Evolutionary conservation across 1,140 invertebrate genomes (phyloP), one percentile per base, ranked within the genome.

Genomic region (Berghia stephanieae): DNA sequence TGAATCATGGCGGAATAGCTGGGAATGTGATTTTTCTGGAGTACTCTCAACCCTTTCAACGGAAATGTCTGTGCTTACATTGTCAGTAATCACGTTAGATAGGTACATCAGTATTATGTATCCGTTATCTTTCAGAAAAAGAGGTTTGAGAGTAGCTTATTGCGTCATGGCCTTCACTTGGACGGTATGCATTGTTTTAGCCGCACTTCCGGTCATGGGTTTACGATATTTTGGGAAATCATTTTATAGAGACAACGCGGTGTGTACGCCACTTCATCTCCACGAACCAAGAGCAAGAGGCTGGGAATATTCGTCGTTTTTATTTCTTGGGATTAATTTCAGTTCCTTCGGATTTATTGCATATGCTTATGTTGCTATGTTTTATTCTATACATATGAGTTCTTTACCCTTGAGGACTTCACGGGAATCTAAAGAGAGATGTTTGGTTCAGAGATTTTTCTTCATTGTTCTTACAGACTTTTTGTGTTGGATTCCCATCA

Each of bases 81-180:
- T 95, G 80, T 92, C 93, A 0, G 93, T 94, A 80, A 94, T 95
- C 91, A 94, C 94, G 0, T 83, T 95, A 66, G 94, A 95, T 80
- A 90, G 94, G 42, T 89, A 84, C 82, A 87, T 95, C 60, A 87
- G 93, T 40, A 94, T 95, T 72, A 92, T 91, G 18, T 92, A 92
- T 82, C 93, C 94, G 3, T 91, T 94, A 27, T 81, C 77, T 4
- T 60, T 79, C 40, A 69, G 79, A 24, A 81, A 78, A 66, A 75
- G 77, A 1, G 79, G 78, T 18, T 55, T 82, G 16, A 79, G 79
- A 55, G 88, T 91, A 8, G 92, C 94, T 16, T 89, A 90, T 24
- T 85, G 88, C 13, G 88, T 91, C 8, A 90, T 93, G 84, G 81
- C 88, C 3, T 75, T 91, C 49, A 92, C 94, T 74, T 95, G 94